Evolutionary conservation across 2,888 invertebrate species (phyloP), one percentile per base, ranked within the genome.

Genomic region (Cepaea hortensis): DNA sequence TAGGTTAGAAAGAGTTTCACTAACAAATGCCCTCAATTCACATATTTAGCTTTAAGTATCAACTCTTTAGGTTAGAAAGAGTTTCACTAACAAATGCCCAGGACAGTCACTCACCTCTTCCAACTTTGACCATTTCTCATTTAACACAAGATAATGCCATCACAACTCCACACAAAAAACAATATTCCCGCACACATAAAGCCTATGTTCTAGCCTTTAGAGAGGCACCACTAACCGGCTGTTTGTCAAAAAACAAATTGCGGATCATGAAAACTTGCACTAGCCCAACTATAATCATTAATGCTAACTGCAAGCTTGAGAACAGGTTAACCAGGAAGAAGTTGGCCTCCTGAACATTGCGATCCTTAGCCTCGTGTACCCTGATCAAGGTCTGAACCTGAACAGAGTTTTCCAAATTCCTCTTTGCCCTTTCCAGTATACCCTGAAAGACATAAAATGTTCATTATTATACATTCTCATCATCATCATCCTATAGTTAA

Each of bases 281-380:
- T 84, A 96, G 92, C 1, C 97, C 97, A 0, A 97, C 97, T 9
- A 95, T 90, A 48, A 97, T 90, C 97, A 98, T 97, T 48, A 97
- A 95, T 61, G 95, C 92, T 72, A 97, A 96, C 93, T 97, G 97
- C 55, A 97, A 94, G 35, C 90, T 89, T 3, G 94, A 94, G 96
- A 97, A 97, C 83, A 96, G 95, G 92, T 97, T 97, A 0, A 98
- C 97, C 89, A 97, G 96, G 89, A 96, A 96, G 92, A 96, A 97
- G 94, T 97, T 97, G 79, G 96, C 96, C 93, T 97, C 97, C 2
- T 97, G 97, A 3, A 97, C 93, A 93, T 97, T 97, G 89, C 98
- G 95, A 94, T 98, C 98, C 61, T 97, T 94, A 0, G 97, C 96
- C 94, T 98, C 98, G 91, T 95, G 95, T 0, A 97, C 96, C 84